Percentiles rank a stretch among this genome's conserved stretches.
phyloP scores from a whole-genome alignment of 2,113 vertebrate species.

The Gavia stellata region DNA sequence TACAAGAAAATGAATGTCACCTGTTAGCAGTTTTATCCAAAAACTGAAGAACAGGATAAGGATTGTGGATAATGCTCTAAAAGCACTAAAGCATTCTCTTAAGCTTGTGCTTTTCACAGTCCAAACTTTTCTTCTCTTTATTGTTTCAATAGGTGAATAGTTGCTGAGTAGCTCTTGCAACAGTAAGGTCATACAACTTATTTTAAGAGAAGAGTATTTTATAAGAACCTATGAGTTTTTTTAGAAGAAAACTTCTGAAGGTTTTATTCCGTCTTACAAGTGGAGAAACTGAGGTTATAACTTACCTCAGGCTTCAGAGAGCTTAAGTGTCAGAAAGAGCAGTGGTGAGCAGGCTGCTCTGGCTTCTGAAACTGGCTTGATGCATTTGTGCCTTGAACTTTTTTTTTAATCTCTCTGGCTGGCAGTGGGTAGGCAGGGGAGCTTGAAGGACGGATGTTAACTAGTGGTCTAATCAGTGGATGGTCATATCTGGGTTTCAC shows the following conservation, averaged over 20 bases:
- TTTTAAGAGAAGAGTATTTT: neutral
- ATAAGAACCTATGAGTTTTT: neutral
- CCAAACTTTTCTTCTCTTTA: neutral
- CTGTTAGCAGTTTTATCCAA: neutral
- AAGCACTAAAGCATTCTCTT: neutral
- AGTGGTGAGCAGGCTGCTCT: neutral
- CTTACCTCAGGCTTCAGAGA: neutral
- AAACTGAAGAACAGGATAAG: neutral
- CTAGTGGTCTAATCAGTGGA: neutral
- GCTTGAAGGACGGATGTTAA: neutral
- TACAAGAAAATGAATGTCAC: neutral
- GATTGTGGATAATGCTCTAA: neutral
- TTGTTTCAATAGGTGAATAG: neutral
- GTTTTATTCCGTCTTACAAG: neutral
- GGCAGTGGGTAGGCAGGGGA: neutral
- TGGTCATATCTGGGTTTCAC: neutral
- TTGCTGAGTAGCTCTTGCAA: neutral
- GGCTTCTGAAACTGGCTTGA: neutral
- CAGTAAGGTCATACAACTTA: neutral
- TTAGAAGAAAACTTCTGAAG: neutral
- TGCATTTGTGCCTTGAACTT: neutral
- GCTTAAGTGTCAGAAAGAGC: neutral
- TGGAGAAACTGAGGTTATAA: neutral
- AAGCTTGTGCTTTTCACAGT: neutral
- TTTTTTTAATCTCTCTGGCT: neutral